phyloP scores from a whole-genome alignment of 2,113 vertebrate genomes.

The Phalacrocorax aristotelis region DNA sequence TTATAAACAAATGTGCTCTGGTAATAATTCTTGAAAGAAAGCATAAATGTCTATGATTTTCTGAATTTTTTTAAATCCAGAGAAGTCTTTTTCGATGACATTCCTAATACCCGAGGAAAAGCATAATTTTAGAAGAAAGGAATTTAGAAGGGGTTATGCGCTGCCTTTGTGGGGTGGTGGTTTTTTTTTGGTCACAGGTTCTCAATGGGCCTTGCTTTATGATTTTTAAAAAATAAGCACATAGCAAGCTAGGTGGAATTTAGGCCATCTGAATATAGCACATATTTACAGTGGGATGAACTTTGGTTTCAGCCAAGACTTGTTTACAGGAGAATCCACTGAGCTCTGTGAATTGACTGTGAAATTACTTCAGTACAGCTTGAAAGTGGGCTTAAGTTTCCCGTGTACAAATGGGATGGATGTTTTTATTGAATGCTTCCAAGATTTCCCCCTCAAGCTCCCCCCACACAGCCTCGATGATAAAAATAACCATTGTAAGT shows the following conservation, averaged over 20 bases:
- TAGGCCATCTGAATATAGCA: background rate
- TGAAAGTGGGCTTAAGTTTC: background rate
- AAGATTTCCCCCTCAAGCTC: background rate
- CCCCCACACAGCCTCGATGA: background rate
- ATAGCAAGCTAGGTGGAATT: background rate
- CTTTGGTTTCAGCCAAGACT: background rate
- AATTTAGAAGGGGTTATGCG: background rate
- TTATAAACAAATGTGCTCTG: background rate
- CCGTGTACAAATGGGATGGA: background rate
- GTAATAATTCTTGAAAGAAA: background rate
- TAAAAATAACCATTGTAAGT: background rate
- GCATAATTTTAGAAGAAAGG: background rate
- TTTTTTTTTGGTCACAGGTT: background rate
- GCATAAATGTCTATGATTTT: background rate
- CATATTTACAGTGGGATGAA: background rate
- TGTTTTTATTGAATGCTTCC: slow-evolving; percentile 2
- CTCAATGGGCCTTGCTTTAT: background rate
- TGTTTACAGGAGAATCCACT: background rate
- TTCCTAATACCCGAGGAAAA: background rate
- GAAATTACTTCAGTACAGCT: background rate
- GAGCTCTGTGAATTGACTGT: background rate
- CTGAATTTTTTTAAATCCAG: background rate
- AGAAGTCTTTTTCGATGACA: background rate
- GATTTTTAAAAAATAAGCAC: background rate
- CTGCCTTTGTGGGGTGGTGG: too few species aligned